Evolutionary conservation across 2,797 vertebrate genomes (phyloP).

Genomic region (Todus mexicanus): DNA sequence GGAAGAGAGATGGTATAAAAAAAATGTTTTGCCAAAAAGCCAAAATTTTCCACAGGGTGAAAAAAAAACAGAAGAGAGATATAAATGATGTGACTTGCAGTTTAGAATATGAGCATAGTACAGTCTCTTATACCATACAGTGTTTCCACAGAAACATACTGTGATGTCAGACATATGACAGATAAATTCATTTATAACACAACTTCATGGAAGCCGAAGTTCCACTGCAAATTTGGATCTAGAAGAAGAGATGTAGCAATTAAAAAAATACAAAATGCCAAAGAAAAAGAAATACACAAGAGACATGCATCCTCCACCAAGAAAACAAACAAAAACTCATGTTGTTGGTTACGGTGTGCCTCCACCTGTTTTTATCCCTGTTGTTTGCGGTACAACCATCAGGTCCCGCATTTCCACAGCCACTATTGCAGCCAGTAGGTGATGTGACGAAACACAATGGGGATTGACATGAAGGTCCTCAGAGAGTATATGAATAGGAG

Average conservation of each 20-base stretch:
- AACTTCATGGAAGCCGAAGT: background rate
- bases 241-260: background rate
- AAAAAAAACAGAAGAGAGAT: background rate
- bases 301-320: background rate
- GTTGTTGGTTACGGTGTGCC: rapidly evolving
- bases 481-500: background rate
- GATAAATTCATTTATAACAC: background rate
- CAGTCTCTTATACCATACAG: background rate
- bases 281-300: background rate
- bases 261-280: background rate
- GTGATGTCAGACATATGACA: background rate
- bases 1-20: background rate
- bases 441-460: background rate
- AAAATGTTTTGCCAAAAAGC: background rate
- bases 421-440: background rate
- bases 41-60: background rate
- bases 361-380: background rate
- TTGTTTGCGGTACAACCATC: background rate
- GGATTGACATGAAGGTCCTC: background rate
- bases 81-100: background rate
- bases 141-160: background rate
- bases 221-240: background rate
- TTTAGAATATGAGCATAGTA: background rate
- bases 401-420: background rate
- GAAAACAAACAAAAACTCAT: background rate